phyloP scores from a whole-genome alignment of 2,888 invertebrate genomes.

The Apotomis betuletana region DNA sequence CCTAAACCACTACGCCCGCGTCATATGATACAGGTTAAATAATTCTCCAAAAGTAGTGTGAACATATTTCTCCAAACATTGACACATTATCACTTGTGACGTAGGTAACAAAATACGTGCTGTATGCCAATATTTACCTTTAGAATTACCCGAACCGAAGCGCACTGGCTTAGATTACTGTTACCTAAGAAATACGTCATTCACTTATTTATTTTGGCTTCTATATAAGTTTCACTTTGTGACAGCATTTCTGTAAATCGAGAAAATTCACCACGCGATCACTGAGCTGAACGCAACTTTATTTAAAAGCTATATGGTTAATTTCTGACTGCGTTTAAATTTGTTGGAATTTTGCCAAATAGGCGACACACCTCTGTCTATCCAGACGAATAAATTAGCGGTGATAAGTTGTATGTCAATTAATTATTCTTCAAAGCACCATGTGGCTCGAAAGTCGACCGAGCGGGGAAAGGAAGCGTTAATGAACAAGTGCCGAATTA shows the following conservation, averaged over 20 bases:
- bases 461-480: constrained; percentile 64
- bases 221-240: constrained; percentile 72
- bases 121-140: constrained; percentile 53
- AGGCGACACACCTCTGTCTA: constrained; percentile 76
- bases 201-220: constrained; percentile 78
- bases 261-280: constrained; percentile 48
- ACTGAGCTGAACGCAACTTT: constrained; percentile 49
- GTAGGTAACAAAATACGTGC: constrained; percentile 32
- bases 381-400: constrained; percentile 81
- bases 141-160: constrained; percentile 57
- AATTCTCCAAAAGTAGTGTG: constrained; percentile 34
- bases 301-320: constrained; percentile 41
- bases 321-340: constrained; percentile 45
- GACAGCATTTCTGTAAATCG: constrained; percentile 62
- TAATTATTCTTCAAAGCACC: constrained; percentile 83
- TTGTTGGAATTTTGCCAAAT: constrained; percentile 75
- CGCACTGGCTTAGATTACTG: constrained; percentile 52
- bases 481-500: constrained; percentile 61
- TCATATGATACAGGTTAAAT: constrained; percentile 28
- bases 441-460: constrained; percentile 71
- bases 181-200: constrained; percentile 68
- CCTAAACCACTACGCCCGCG: constrained; percentile 13
- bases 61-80: constrained; percentile 36
- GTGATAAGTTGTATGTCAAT: constrained; percentile 83
- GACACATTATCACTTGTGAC: constrained; percentile 37